A percentile compares a stretch with the other conserved stretches of the same genome.
Conservation (phyloP, 2,797 vertebrate genomes). For the Falco peregrinus region DNA sequence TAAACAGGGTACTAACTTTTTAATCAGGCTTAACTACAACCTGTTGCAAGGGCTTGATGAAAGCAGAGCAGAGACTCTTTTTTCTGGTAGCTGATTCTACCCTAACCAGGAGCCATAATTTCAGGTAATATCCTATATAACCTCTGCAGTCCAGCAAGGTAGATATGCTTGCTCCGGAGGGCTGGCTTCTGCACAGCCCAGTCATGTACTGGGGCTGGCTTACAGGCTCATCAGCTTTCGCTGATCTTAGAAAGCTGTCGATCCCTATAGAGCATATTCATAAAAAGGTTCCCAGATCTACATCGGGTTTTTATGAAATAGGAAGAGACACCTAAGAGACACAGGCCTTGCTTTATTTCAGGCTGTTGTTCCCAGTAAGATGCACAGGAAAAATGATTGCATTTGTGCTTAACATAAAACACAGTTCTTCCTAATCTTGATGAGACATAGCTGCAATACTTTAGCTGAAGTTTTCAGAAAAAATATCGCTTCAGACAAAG, state of each 20-base stretch:
- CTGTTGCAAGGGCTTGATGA: neutral
- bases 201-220: neutral
- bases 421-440: neutral
- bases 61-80: neutral
- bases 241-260: neutral
- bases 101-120: neutral
- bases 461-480: neutral
- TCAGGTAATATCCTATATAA: neutral
- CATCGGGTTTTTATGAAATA: neutral
- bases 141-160: neutral
- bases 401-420: neutral
- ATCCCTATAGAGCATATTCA: accelerated
- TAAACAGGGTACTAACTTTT: neutral
- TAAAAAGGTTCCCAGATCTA: neutral
- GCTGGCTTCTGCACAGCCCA: neutral
- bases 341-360: neutral
- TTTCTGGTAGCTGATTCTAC: neutral
- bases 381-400: neutral
- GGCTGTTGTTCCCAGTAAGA: neutral
- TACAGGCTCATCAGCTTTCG: neutral
- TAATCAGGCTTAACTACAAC: neutral
- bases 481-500: neutral
- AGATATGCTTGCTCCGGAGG: neutral
- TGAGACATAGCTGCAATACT: neutral
- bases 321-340: neutral